Evolutionary conservation across 2,888 invertebrate genomes (phyloP), one percentile per base, ranked within the genome.

Genomic region (Synanthedon formicaeformis): DNA sequence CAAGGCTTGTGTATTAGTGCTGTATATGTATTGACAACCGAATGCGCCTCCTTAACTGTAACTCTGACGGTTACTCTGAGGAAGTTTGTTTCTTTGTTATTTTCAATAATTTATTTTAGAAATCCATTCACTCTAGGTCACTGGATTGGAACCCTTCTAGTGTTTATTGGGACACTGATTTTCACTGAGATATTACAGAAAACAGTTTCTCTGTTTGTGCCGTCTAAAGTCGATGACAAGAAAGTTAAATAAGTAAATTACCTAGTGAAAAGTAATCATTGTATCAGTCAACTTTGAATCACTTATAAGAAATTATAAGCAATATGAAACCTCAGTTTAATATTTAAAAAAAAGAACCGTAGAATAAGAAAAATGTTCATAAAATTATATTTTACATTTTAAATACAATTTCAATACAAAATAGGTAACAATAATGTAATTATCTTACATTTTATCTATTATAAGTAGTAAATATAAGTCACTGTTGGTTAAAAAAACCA

Each of bases 51-150:
- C 0, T 80, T 99, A 50, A 96, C 97, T 0, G 98, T 99, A 1
- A 99, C 98, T 0, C 87, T 99, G 61, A 96, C 99, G 0, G 94
- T 99, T 40, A 99, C 99, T 0, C 81, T 99, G 53, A 89, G 99
- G 51, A 99, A 99, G 82, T 99, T 99, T 73, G 90, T 96, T 40
- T 98, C 98, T 0, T 87, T 99, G 41, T 78, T 99, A n/a, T 94
- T 99, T 72, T 99, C 98, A 0, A 97, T 99, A 62, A 65, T 96
- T 51, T 97, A 98, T 78, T 99, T 99, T 74, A 90, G 92, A 64
- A 99, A 99, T 88, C 94, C 96, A 0, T 99, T 99, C 71, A 98
- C 98, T 0, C 8, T 91, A 0, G 91, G 91, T 50, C 99, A 99
- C 74, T 97, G 98, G 96, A 67, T 95, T 45, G 98, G 98, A 4